Evolutionary conservation across 1,140 invertebrate genomes (phyloP), one percentile per base, ranked within the genome.

Genomic region (Procambarus virginalis): DNA sequence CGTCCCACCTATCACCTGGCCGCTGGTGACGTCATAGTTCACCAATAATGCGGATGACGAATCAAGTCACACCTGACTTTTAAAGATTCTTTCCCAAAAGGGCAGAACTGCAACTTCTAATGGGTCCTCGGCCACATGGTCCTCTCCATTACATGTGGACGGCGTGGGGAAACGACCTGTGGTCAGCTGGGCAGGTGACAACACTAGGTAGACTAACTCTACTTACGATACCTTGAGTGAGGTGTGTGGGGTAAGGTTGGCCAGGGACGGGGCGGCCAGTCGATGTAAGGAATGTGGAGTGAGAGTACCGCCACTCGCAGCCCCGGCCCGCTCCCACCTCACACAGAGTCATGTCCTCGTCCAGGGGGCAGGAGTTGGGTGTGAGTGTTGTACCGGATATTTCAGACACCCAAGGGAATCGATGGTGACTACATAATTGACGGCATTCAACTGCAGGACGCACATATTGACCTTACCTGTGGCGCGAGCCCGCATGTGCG

Each of bases 261-360:
- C 46, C 22, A 12, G 78, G 51, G 22, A 22, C 14, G 34, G 58
- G 14, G 60, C 17, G 9, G 58, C 60, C 80, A 82, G 80, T 82
- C 80, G 80, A 82, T 82, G 80, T 81, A 10, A 60, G 51, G 55
- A 81, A 81, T 58, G 79, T 82, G 80, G 14, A 46, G 80, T 82
- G 80, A 20, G 3, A 82, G 80, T 82, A 68, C 58, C 58, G 34
- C n/a, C n/a, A 10, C 60, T 64, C 51, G n/a, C 45, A 60, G 79
- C 80, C 34, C 22, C 55, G 79, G n/a, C 51, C 78, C 2, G 22
- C 3, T 17, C 3, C 22, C 68, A 73, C 20, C 0, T 34, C 34
- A 34, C 34, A 34, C 34, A 1, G 34, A 34, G 34, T 34, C 34
- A 34, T 34, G 34, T 34, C 34, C 34, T 34, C 34, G 34, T 34